Evolutionary conservation across 1,140 invertebrate species (phyloP).

Genomic region (Diorhabda carinulata): DNA sequence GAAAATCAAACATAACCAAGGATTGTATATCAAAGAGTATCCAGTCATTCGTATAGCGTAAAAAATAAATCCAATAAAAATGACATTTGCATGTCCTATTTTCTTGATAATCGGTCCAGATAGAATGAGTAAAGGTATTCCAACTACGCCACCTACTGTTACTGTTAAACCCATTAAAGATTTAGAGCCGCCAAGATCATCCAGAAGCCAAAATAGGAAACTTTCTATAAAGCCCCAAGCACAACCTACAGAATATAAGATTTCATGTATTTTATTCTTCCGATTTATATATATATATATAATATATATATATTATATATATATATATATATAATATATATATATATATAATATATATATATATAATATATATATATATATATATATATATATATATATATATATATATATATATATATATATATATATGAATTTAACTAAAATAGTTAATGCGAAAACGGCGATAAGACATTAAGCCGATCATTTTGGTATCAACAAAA

Average conservation of each 20-base stretch:
- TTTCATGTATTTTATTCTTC: constrained; percentile 27
- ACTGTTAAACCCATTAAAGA: constrained; percentile 81
- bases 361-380: no score
- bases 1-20: constrained; percentile 76
- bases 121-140: constrained; percentile 71
- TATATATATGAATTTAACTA: no score
- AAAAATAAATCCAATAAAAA: constrained; percentile 74
- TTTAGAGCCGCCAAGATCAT: constrained; percentile 73
- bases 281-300: no score
- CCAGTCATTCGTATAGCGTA: constrained; percentile 71
- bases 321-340: no score
- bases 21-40: constrained; percentile 77
- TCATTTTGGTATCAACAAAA: no score
- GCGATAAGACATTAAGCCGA: no score
- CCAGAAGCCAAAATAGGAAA: constrained; percentile 82
- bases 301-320: no score
- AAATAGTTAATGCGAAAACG: no score
- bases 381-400: no score
- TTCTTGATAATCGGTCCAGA: constrained; percentile 75
- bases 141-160: constrained; percentile 72
- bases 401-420: no score
- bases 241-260: constrained; percentile 54
- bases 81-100: constrained; percentile 77
- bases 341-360: no score
- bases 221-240: constrained; percentile 83